phyloP scores from a whole-genome alignment of 1,140 invertebrate species.

The Diachasmimorpha longicaudata region DNA sequence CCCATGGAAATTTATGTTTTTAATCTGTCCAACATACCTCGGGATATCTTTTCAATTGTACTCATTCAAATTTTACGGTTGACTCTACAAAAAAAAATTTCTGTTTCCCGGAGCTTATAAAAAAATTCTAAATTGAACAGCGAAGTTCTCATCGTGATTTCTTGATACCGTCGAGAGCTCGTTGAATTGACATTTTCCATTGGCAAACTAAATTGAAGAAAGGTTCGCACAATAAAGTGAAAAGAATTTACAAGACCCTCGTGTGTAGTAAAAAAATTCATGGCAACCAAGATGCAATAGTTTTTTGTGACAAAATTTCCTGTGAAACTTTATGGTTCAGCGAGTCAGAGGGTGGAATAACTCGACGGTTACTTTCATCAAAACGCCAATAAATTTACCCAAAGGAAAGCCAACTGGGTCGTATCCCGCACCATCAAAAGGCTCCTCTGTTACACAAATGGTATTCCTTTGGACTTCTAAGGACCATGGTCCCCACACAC shows the following conservation, averaged over 20 bases:
- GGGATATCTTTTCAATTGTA: too few relatives aligned
- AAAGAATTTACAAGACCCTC: neutral
- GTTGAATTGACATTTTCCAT: neutral
- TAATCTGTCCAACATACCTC: too few relatives aligned
- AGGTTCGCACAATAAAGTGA: neutral
- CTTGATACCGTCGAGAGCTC: too few relatives aligned
- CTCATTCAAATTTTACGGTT: too few relatives aligned
- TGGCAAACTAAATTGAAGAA: neutral
- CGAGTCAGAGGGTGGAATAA: slow-evolving; percentile 16
- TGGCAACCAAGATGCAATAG: neutral
- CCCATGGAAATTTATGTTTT: too few relatives aligned
- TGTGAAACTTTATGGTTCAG: slow-evolving; percentile 27
- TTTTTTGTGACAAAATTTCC: slow-evolving; percentile 12
- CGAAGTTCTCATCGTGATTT: too few relatives aligned
- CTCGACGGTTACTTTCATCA: slow-evolving; percentile 28
- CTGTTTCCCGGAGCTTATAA: too few relatives aligned
- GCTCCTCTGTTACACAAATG: neutral
- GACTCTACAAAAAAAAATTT: too few relatives aligned
- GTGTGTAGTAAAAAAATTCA: neutral
- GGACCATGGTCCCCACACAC: neutral
- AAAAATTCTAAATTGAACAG: too few relatives aligned
- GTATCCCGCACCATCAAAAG: slow-evolving; percentile 35
- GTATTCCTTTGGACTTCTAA: neutral
- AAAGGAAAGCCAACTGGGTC: slow-evolving; percentile 14
- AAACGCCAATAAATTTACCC: slow-evolving; percentile 39